These are phyloP conservation scores for Thecophora atra DNA, from an alignment of 2,888 invertebrate species.

Conservation along the genomic window DNA sequence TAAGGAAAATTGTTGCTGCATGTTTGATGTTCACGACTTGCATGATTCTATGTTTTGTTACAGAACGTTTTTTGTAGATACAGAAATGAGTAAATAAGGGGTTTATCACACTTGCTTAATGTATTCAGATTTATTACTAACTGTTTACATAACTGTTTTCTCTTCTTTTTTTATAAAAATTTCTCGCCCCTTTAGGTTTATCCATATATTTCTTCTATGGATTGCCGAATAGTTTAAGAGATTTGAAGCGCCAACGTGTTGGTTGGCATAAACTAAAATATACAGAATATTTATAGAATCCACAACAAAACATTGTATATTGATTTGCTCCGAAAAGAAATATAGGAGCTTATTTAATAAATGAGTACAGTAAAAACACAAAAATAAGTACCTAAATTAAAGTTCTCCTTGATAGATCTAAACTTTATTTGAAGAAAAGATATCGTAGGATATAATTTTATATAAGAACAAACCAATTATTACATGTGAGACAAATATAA, in stretches of 20 bases:
- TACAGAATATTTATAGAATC: constrained; percentile 49
- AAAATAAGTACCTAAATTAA: background rate
- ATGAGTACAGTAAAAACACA: background rate
- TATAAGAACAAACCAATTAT: too few relatives aligned
- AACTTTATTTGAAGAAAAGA: too few relatives aligned
- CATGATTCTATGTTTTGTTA: background rate
- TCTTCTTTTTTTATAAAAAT: constrained; percentile 1
- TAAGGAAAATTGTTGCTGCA: background rate
- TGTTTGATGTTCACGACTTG: background rate
- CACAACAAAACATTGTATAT: background rate
- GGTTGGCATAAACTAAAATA: constrained; percentile 64
- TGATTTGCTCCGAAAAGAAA: too few relatives aligned
- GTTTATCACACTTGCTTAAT: background rate
- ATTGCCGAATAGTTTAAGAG: constrained; percentile 67
- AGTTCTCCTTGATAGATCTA: too few relatives aligned
- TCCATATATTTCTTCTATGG: constrained; percentile 78
- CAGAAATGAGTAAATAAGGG: background rate
- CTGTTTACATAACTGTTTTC: background rate
- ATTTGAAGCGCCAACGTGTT: constrained; percentile 55
- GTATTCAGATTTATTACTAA: background rate
- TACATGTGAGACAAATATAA: too few relatives aligned
- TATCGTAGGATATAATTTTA: too few relatives aligned
- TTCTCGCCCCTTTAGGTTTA: constrained; percentile 69
- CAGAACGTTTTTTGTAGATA: background rate
- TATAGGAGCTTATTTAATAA: background rate